These are phyloP conservation scores for Dromaius novaehollandiae DNA, from an alignment of 2,113 vertebrate genomes.

Conservation along the genomic window DNA sequence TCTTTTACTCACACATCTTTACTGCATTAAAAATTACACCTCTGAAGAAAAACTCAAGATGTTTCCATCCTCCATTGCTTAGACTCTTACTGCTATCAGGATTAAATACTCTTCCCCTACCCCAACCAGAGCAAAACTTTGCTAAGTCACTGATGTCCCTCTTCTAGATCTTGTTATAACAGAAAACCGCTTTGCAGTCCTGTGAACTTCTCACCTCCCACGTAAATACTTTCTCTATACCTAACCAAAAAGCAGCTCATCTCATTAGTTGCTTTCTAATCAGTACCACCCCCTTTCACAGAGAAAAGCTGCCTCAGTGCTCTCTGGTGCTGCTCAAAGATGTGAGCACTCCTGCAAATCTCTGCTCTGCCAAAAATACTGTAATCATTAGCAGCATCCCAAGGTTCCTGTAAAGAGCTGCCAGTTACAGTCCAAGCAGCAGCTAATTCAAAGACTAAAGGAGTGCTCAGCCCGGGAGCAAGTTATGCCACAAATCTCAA, in stretches of 20 bases:
- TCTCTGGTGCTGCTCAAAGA: not conserved
- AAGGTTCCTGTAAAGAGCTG: not conserved
- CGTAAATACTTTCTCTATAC: not conserved
- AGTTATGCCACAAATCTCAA: not conserved
- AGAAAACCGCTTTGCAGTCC: not conserved
- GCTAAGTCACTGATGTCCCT: not conserved
- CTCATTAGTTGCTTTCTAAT: not conserved
- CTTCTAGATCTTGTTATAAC: fast-evolving
- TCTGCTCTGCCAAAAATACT: not conserved
- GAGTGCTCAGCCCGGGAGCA: not conserved
- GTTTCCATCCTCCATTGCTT: no score
- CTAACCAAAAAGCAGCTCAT: not conserved
- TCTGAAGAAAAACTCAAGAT: no score
- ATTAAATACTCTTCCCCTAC: not conserved
- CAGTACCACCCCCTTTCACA: not conserved
- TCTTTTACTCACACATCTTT: no score
- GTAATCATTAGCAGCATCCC: not conserved
- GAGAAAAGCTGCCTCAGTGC: not conserved
- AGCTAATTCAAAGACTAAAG: not conserved
- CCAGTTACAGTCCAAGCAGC: not conserved
- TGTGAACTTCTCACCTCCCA: not conserved
- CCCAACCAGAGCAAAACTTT: not conserved
- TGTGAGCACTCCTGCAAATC: not conserved
- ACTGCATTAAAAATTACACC: no score
- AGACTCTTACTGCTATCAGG: no score